These are phyloP conservation scores for Abramis brama DNA, from an alignment of 2,113 vertebrate genomes.

Conservation along the genomic window DNA sequence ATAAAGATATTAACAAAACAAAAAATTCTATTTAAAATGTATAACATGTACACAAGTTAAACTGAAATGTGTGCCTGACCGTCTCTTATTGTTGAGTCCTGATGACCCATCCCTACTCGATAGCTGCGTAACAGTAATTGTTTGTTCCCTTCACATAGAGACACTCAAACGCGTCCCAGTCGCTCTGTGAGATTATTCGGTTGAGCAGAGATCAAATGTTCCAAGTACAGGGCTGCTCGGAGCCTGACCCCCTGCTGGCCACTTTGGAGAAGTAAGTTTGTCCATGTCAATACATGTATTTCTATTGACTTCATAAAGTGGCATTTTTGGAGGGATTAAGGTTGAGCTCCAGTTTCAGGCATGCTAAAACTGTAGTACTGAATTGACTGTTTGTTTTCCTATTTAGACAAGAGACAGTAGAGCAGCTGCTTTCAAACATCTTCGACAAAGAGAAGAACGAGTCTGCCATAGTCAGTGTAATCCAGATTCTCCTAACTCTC, in stretches of 20 bases:
- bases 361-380: not conserved
- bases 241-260: constrained; percentile 94
- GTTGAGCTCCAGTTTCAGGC: not conserved
- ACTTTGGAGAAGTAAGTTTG: constrained; percentile 92
- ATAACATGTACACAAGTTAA: not conserved
- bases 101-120: not conserved
- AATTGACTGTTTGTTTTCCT: not conserved
- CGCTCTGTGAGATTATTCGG: constrained; percentile 97
- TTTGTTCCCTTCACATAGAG: constrained; percentile 76
- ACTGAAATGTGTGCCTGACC: not conserved
- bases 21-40: not conserved
- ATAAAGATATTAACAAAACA: not conserved
- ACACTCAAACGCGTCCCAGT: constrained; percentile 98
- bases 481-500: constrained; percentile 94
- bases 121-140: not conserved
- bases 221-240: constrained; percentile 92
- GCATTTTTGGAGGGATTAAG: constrained; percentile 9
- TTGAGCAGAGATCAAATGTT: constrained; percentile 99
- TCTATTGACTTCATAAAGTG: constrained; percentile 5
- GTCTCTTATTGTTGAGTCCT: not conserved
- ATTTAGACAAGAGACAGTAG: constrained; percentile 93
- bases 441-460: constrained; percentile 97
- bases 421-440: constrained; percentile 93
- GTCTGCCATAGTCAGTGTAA: constrained; percentile 96
- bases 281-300: not conserved